Conservation (phyloP, 2,888 invertebrate species). For the Sinopyrophorus schimmeli region DNA sequence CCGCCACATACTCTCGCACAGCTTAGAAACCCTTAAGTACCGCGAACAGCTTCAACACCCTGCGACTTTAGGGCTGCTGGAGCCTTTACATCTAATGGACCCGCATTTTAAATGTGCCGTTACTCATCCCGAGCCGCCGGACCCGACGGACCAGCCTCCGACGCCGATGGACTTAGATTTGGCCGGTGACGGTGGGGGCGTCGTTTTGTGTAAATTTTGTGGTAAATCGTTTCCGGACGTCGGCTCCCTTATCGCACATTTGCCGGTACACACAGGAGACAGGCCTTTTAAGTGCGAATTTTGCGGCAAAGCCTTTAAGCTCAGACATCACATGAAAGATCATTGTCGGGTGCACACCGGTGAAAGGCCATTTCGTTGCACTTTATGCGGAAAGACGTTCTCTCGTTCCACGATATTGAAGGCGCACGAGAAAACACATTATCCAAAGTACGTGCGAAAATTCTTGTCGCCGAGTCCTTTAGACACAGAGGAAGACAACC, state of each 20-base stretch:
- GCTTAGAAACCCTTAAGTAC: constrained; percentile 84
- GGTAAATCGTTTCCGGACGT: constrained; percentile 92
- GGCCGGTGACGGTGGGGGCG: constrained; percentile 56
- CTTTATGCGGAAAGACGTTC: constrained; percentile 88
- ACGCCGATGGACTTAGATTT: constrained; percentile 65
- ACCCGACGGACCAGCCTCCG: constrained; percentile 59
- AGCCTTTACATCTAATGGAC: constrained; percentile 49
- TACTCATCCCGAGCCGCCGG: constrained; percentile 53
- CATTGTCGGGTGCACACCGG: constrained; percentile 92
- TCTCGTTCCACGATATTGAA: constrained; percentile 88
- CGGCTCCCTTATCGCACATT: constrained; percentile 81
- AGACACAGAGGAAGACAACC: constrained; percentile 78
- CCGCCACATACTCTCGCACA: constrained; percentile 86
- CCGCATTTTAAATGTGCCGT: constrained; percentile 52
- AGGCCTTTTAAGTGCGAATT: constrained; percentile 92
- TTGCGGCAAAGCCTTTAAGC: constrained; percentile 91
- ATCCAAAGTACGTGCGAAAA: constrained; percentile 88
- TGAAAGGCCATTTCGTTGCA: constrained; percentile 86
- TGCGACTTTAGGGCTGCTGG: constrained; percentile 55
- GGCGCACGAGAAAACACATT: constrained; percentile 92
- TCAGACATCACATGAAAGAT: constrained; percentile 93
- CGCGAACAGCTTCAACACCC: constrained; percentile 70
- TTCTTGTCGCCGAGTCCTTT: constrained; percentile 86
- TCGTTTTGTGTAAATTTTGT: constrained; percentile 89
- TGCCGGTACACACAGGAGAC: constrained; percentile 88